phyloP scores from a whole-genome alignment of 2,888 invertebrate genomes.

The Cantharis rustica region DNA sequence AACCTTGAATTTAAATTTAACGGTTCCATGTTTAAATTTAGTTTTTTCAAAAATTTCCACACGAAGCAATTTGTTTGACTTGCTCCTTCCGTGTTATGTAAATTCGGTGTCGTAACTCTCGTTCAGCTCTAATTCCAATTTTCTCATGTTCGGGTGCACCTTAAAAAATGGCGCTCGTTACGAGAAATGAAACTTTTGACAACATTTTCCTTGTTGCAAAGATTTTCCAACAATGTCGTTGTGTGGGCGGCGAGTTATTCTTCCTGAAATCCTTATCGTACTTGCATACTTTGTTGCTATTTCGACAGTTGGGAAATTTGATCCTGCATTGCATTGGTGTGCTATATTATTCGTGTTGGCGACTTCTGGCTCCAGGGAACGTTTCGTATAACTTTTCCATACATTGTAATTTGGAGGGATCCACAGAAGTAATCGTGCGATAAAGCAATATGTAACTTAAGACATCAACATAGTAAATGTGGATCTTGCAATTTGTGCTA shows the following conservation, averaged over 20 bases:
- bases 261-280: neutral
- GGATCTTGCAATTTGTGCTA: neutral
- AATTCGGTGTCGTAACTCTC: constrained; percentile 38
- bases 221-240: too few relatives aligned
- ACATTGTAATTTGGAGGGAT: neutral
- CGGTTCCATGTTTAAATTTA: neutral
- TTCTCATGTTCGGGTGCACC: constrained; percentile 6
- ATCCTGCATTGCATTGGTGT: neutral
- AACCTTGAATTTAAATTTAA: neutral
- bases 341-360: too few relatives aligned
- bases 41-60: neutral
- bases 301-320: neutral
- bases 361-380: neutral
- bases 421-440: neutral
- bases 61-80: neutral
- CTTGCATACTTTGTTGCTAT: neutral
- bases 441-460: neutral
- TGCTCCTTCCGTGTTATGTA: constrained; percentile 37
- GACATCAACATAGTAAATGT: neutral
- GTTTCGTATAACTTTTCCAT: neutral
- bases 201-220: neutral
- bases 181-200: neutral
- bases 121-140: constrained; percentile 43
- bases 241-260: neutral
- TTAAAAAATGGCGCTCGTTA: constrained; percentile 14